A percentile compares a stretch with the other conserved stretches of the same genome.
Conservation (phyloP, 1,140 invertebrate species). For the Glossosoma conforme region DNA sequence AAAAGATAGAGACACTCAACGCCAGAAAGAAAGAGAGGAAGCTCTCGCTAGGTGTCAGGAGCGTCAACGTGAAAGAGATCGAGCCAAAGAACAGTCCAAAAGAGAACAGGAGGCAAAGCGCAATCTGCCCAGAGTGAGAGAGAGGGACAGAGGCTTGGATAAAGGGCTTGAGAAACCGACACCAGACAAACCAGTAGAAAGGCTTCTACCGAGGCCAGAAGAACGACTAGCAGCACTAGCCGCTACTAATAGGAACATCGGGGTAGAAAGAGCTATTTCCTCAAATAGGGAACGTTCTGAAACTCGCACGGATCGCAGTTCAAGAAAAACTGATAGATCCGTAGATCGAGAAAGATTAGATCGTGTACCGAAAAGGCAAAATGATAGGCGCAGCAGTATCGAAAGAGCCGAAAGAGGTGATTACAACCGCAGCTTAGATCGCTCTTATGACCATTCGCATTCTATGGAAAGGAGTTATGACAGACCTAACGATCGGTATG, state of each 20-base stretch:
- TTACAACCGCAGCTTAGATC: conserved; percentile 45
- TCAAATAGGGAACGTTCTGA: conserved; percentile 48
- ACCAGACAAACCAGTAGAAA: conserved; percentile 49
- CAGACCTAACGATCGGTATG: conserved; percentile 45
- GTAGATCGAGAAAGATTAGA: conserved; percentile 41
- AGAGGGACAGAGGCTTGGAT: conserved; percentile 38
- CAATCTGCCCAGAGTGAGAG: conserved; percentile 42
- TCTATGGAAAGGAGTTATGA: conserved; percentile 45
- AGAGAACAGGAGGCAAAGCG: conserved; percentile 41
- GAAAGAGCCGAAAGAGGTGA: conserved; percentile 45
- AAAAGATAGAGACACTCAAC: conserved; percentile 41
- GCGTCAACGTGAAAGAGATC: conserved; percentile 56
- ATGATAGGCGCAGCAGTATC: conserved; percentile 44
- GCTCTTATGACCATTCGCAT: conserved; percentile 45
- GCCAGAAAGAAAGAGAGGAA: conserved; percentile 55
- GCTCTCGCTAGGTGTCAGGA: conserved; percentile 53
- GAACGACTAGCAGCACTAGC: conserved; percentile 47
- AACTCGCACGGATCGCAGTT: conserved; percentile 44
- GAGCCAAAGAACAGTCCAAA: conserved; percentile 47
- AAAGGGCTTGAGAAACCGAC: conserved; percentile 51
- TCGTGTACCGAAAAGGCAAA: conserved; percentile 37
- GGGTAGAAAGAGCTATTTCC: conserved; percentile 45
- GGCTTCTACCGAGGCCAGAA: conserved; percentile 46
- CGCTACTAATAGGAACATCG: conserved; percentile 47
- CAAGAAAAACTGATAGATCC: conserved; percentile 37